Evolutionary conservation across 2,888 invertebrate species (phyloP), one percentile per base, ranked within the genome.

Genomic region (Litoditis marina): DNA sequence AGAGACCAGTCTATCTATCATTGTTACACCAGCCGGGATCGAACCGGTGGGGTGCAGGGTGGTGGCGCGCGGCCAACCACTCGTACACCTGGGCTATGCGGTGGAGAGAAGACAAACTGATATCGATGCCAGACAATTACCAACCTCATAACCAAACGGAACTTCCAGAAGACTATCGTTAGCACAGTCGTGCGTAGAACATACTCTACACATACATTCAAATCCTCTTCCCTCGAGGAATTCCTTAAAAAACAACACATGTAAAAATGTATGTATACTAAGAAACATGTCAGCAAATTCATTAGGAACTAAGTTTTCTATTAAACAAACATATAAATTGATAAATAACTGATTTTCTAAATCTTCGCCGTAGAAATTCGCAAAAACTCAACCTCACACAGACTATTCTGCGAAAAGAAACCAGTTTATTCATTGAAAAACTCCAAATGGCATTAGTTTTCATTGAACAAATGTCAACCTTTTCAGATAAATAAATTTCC

Each of bases 1-100:
- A 63, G 68, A 19, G 25, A 67, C 69, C 67, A 58, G 69, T 60
- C 65, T 70, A 57, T 66, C 66, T 56, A 66, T 69, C 69, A 69
- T 58, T 34, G 69, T 69, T 60, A 68, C 67, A n/a, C 27, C 16
- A 36, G 11, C 47, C 32, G 55, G 49, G 53, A 42, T 60, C 56
- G 68, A 68, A 46, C 62, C 56, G 19, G 54, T 32, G 53, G 30
- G 27, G 39, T 13, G 5, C 36, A 28, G 46, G 49, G 30, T 42
- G 16, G 1, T 42, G 28, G 42, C 13, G 11, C 22, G n/a, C 25
- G 25, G 3, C 5, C 19, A 3, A 6, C 16, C 25, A 42, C n/a
- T 19, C 5, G 22, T 42, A 22, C 42, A 19, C 22, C 42, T 42
- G 36, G 36, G 8, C 11, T 13, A 13, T 13, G 36, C 8, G 36